These are phyloP conservation scores for Siniperca undulata DNA, from an alignment of 2,797 vertebrate species.

Conservation along the genomic window DNA sequence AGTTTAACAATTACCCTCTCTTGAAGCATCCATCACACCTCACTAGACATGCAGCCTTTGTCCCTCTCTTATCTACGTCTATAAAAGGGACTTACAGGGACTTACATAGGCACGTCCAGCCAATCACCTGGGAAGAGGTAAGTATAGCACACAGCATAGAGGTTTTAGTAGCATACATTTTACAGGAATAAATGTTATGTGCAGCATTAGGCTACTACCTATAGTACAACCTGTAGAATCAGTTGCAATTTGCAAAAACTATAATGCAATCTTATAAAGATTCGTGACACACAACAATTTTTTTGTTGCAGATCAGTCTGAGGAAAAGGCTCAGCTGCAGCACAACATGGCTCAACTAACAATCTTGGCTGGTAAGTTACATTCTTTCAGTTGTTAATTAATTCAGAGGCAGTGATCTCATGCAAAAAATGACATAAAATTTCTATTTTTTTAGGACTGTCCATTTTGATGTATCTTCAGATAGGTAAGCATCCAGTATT, in stretches of 20 bases:
- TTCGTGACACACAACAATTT: neutral
- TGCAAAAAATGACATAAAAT: neutral
- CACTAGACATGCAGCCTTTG: slow-evolving; percentile 36
- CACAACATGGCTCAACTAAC: slow-evolving; percentile 63
- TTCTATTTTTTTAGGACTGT: slow-evolving; percentile 54
- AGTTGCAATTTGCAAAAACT: neutral
- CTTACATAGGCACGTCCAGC: neutral
- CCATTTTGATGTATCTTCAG: slow-evolving; percentile 70
- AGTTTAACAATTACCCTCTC: neutral
- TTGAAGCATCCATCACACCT: slow-evolving; percentile 4
- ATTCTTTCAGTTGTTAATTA: neutral
- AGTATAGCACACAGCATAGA: slow-evolving; percentile 4
- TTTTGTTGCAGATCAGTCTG: slow-evolving; percentile 13
- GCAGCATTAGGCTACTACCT: neutral
- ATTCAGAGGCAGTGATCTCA: neutral
- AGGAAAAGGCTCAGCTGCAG: neutral
- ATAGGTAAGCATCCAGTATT: slow-evolving; percentile 63
- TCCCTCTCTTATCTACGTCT: slow-evolving; percentile 31
- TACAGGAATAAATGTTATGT: neutral
- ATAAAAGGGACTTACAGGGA: slow-evolving; percentile 42
- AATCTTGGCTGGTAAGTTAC: slow-evolving; percentile 61
- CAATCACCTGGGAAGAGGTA: slow-evolving; percentile 24
- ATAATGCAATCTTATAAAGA: neutral
- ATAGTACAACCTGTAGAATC: neutral
- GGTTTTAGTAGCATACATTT: neutral